Evolutionary conservation across 2,797 vertebrate genomes (phyloP).

Genomic region (Falco columbarius): DNA sequence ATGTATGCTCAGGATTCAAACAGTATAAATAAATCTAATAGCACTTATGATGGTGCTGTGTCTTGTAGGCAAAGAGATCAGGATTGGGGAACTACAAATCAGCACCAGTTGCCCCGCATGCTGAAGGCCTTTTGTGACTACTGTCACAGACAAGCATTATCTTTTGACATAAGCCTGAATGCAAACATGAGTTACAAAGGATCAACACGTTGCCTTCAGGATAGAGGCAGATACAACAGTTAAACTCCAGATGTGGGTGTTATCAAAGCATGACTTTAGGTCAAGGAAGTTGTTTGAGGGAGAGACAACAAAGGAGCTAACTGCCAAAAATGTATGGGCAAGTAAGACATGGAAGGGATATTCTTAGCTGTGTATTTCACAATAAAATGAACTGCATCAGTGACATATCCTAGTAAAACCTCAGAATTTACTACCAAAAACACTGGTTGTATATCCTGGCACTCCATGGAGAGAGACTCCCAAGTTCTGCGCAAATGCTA

Average conservation of each 20-base stretch:
- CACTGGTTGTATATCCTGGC: not conserved
- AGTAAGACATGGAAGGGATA: not conserved
- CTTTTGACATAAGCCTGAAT: not conserved
- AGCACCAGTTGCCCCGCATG: fast-evolving
- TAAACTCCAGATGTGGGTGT: not conserved
- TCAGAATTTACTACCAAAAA: not conserved
- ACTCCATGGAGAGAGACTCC: not conserved
- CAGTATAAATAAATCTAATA: not conserved
- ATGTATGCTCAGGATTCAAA: not conserved
- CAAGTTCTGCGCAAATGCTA: fast-evolving
- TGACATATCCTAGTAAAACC: not conserved
- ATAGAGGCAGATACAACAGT: not conserved
- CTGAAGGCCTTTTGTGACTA: not conserved
- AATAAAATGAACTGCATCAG: not conserved
- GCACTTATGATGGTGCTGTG: not conserved
- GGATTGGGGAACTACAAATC: not conserved
- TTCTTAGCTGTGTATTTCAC: not conserved
- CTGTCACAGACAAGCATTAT: not conserved
- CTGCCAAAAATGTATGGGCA: not conserved
- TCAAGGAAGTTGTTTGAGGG: not conserved
- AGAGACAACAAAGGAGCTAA: conserved; percentile 3
- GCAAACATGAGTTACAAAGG: not conserved
- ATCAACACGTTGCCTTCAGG: not conserved
- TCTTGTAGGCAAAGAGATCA: not conserved
- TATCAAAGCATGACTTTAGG: not conserved